Percentiles rank a stretch among this genome's conserved stretches.
phyloP scores from a whole-genome alignment of 2,888 invertebrate genomes.

The Colostygia pectinataria region DNA sequence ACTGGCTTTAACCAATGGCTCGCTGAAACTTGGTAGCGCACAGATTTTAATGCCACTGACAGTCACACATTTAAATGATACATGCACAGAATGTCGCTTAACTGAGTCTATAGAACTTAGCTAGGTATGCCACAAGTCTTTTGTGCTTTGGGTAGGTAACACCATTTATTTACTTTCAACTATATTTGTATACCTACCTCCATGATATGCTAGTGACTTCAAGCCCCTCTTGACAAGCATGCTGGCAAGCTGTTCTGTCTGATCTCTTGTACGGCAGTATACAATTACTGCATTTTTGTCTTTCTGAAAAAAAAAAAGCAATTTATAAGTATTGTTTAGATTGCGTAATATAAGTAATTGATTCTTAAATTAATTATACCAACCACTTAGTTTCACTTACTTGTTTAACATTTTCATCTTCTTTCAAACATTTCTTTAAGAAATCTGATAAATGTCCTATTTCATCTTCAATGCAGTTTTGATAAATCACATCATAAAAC shows the following conservation, averaged over 20 bases:
- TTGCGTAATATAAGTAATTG: background rate
- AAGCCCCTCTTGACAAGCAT: conserved; percentile 89
- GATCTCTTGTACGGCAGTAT: conserved; percentile 96
- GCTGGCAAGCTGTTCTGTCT: conserved; percentile 92
- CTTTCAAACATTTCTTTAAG: conserved; percentile 85
- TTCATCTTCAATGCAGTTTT: conserved; percentile 92
- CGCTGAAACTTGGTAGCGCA: too few species aligned
- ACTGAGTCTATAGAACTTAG: too few species aligned
- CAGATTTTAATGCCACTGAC: too few species aligned
- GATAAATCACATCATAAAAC: conserved; percentile 96
- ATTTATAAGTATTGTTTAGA: background rate
- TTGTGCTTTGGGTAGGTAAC: too few species aligned
- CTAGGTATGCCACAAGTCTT: too few species aligned
- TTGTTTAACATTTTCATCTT: conserved; percentile 76
- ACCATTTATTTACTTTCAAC: too few species aligned
- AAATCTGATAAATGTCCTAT: conserved; percentile 91
- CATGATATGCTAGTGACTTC: conserved; percentile 93
- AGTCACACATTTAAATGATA: too few species aligned
- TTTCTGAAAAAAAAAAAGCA: conserved; percentile 57
- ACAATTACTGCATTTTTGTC: conserved; percentile 91
- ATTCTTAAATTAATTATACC: background rate
- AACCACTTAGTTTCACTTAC: conserved; percentile 53
- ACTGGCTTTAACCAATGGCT: too few species aligned
- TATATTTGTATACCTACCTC: conserved; percentile 85
- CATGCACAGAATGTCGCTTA: too few species aligned